Base-by-base conservation (phyloP, 1,140 invertebrate species). In the Papilio xuthus region DNA sequence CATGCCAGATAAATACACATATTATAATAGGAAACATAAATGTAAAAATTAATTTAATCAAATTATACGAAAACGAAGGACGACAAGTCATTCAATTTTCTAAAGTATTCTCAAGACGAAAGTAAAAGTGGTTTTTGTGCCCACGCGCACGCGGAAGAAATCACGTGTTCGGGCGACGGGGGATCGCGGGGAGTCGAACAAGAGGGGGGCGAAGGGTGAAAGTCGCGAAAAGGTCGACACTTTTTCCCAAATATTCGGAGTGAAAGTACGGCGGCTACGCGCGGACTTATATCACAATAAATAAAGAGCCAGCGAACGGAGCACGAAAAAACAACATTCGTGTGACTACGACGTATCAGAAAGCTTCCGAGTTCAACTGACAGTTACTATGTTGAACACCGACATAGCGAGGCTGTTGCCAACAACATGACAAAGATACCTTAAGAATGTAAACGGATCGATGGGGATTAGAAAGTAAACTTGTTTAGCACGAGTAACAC, bases 231-330 rank as follows among this genome's bases (percentile, higher is more conserved):
- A 93, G 92, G 92, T 93, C 90, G 90, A 82, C 85, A 89, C 92
- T 92, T 92, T 93, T 92, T 92, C 87, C 92, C 92, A 93, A 93
- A 93, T 93, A 93, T 93, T 92, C 90, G 74, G 83, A 93, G 92
- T 92, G 92, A 93, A 93, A 93, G 92, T 93, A 74, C 73, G 80
- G 85, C 20, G 84, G 85, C 83, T 80, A 87, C 85, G 84, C 83
- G 89, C 85, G 86, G 89, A 86, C 88, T 90, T 85, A 87, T 89
- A 87, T 89, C 81, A 87, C 87, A 89, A 86, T 86, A 83, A 85
- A 82, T 82, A 82, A 83, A 79, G 81, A 82, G 80, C 69, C 53
- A 53, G 56, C 18, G n/a, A 37, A 70, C 67, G 8, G 18, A 7
- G 37, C 28, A 41, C 18, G n/a, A 15, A 4, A n/a, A 7, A 71